Evolutionary conservation across 2,888 invertebrate genomes (phyloP).

Genomic region (Proisotoma minuta): DNA sequence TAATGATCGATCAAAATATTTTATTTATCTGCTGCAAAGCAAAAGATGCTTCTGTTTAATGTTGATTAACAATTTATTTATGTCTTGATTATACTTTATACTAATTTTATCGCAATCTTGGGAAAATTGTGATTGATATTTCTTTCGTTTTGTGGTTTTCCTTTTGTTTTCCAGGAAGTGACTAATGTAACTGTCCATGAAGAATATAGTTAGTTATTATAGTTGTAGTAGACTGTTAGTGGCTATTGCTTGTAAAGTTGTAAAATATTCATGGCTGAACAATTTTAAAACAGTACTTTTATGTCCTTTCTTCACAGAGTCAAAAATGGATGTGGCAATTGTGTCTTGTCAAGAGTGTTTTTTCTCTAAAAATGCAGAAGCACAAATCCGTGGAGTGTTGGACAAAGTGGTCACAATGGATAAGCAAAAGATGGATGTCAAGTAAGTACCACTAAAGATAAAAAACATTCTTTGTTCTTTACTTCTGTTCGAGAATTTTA

Average conservation of each 20-base stretch:
- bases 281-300: too few species aligned
- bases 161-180: conserved; percentile 7
- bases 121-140: neutral
- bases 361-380: conserved; percentile 40
- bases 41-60: too few species aligned
- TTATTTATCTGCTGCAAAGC: too few species aligned
- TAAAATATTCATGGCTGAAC: too few species aligned
- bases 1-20: too few species aligned
- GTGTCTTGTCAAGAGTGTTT: conserved; percentile 43
- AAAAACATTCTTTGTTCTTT: neutral
- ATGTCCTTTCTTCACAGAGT: too few species aligned
- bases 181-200: neutral
- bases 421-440: conserved; percentile 43
- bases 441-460: conserved; percentile 31
- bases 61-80: too few species aligned
- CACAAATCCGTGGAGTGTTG: conserved; percentile 37
- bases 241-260: too few species aligned
- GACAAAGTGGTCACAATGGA: conserved; percentile 41
- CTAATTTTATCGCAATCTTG: neutral
- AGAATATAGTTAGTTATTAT: too few species aligned
- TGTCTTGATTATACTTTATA: too few species aligned
- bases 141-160: conserved; percentile 12
- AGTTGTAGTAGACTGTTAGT: too few species aligned
- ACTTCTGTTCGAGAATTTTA: neutral
- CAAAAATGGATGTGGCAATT: conserved; percentile 44